A percentile compares a stretch with the other conserved stretches of the same genome.
phyloP scores from a whole-genome alignment of 1,140 invertebrate species.

The Anastrepha ludens region DNA sequence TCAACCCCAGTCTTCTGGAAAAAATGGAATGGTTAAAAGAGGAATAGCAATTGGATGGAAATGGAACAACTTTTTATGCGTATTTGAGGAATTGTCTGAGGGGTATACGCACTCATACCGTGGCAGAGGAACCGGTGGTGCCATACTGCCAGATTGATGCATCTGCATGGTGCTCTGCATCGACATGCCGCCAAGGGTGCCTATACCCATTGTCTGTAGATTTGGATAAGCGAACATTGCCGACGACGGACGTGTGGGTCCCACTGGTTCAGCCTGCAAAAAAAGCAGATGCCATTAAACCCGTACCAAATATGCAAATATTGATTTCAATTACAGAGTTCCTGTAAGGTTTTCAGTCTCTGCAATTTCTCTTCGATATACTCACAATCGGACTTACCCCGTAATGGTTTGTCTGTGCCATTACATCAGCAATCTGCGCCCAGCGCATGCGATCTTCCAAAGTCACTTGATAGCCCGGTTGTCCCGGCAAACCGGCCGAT shows the following conservation, averaged over 20 bases:
- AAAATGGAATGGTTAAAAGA: constrained; percentile 15
- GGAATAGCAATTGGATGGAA: background rate
- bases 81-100: constrained; percentile 31
- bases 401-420: constrained; percentile 88
- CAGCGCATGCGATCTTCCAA: constrained; percentile 86
- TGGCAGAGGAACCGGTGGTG: constrained; percentile 85
- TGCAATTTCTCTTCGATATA: constrained; percentile 33
- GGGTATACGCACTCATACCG: constrained; percentile 71
- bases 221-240: constrained; percentile 87
- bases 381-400: constrained; percentile 77
- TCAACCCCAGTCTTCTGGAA: constrained; percentile 72
- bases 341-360: background rate
- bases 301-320: background rate
- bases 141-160: constrained; percentile 70
- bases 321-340: background rate
- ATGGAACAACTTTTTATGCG: constrained; percentile 33
- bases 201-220: constrained; percentile 69
- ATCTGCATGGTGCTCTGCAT: constrained; percentile 76
- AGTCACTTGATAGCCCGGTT: constrained; percentile 81
- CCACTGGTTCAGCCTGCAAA: constrained; percentile 79
- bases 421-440: constrained; percentile 90
- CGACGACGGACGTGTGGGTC: constrained; percentile 85
- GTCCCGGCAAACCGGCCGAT: constrained; percentile 78
- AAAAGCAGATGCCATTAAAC: background rate
- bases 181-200: constrained; percentile 74